Base-by-base conservation (phyloP, 37 sponge, comb jelly and placozoan species). In the Hormiphora californensis region DNA sequence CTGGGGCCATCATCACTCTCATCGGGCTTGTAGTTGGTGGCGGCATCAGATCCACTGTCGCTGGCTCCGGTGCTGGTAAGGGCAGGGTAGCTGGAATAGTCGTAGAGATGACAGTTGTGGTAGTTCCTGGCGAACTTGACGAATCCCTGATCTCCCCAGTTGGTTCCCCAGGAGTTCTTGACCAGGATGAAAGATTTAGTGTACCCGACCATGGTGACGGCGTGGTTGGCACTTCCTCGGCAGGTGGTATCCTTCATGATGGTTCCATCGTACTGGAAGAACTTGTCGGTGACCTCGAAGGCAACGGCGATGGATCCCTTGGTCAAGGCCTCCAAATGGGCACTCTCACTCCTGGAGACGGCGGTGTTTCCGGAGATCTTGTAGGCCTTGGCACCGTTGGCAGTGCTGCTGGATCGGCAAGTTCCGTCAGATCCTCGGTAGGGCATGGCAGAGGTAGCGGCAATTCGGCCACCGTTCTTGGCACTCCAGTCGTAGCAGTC, bases 81-180 rank as follows among this genome's bases (percentile, higher is more conserved):
- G 1, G 25, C 3, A 4, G 81, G 81, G 22, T 73, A 73, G 46
- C 1, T 21, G 46, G 81, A 39, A 38, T 2, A 19, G 1, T 33
- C 43, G 81, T 27, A 73, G 46, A 73, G 46, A 0, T 73, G 32
- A 33, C 81, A 73, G 44, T 73, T 73, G 81, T 40, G 46, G 35
- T 73, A 28, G 11, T 36, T 36, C 25, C 81, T 21, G 25, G 81
- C 81, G 46, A 73, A 33, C 23, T 28, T 39, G 23, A 11, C 81
- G 46, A 73, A 73, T 8, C 81, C 81, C 46, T 21, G 19, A 1
- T 40, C 44, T 39, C 81, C 81, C 81, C 81, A 73, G 35, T 73
- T 28, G 23, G 41, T 36, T n/a, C 81, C 81, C 81, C 81, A 73
- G 44, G 81, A 73, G 81, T 73, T 73, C 46, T 73, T 73, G 46